These are phyloP conservation scores for Mugil cephalus DNA, from an alignment of 2,113 vertebrate genomes.

Conservation along the genomic window DNA sequence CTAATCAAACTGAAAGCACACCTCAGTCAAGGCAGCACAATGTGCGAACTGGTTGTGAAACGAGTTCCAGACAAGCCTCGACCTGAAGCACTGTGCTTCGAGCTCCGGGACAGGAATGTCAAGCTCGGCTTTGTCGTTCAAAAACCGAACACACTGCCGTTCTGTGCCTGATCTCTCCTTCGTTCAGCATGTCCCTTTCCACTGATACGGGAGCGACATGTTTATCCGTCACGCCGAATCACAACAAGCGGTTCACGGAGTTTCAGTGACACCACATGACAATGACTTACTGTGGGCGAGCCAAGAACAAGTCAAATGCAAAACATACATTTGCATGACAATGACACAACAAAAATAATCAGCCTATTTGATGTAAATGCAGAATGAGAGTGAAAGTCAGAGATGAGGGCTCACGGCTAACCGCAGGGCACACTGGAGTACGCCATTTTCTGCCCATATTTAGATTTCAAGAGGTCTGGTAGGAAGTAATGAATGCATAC, in stretches of 20 bases:
- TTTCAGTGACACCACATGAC: slow-evolving; percentile 25
- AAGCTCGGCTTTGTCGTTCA: neutral
- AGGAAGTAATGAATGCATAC: slow-evolving; percentile 21
- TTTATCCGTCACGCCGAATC: slow-evolving; percentile 8
- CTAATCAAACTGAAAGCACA: neutral
- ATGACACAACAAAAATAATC: neutral
- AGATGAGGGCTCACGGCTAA: slow-evolving; percentile 3
- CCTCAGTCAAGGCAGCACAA: neutral
- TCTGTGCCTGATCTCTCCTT: neutral
- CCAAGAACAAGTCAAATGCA: neutral
- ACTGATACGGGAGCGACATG: slow-evolving; percentile 7
- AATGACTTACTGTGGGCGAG: slow-evolving; percentile 6
- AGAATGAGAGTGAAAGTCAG: neutral
- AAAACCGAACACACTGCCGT: slow-evolving; percentile 1
- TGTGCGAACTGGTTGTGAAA: slow-evolving; percentile 30
- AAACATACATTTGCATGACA: slow-evolving; percentile 12
- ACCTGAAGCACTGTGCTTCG: slow-evolving; percentile 55
- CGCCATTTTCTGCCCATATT: slow-evolving; percentile 26
- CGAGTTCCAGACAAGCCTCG: slow-evolving; percentile 63
- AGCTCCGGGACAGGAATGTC: slow-evolving; percentile 66
- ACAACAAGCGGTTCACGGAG: slow-evolving; percentile 12
- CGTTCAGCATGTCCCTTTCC: slow-evolving; percentile 37
- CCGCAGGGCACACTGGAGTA: slow-evolving; percentile 14
- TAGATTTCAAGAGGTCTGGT: slow-evolving; percentile 34
- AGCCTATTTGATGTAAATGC: neutral